These are phyloP conservation scores for Eunapius fragilis DNA, from an alignment of 37 sponge, comb jelly and placozoan species.

Conservation along the genomic window DNA sequence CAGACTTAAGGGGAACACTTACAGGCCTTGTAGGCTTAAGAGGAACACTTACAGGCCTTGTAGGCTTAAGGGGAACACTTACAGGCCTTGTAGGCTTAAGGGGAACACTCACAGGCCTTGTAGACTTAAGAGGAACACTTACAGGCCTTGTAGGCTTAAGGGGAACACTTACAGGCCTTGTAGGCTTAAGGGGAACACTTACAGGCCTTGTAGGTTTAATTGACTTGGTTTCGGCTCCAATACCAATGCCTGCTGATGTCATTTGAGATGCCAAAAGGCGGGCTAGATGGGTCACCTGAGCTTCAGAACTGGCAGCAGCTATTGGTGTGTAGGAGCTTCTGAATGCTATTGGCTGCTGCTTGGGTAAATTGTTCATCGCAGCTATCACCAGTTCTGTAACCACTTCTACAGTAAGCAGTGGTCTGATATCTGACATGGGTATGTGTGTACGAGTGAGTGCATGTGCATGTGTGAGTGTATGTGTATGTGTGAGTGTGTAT, in stretches of 20 bases:
- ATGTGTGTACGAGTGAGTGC: constrained; percentile 6
- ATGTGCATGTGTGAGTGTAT: constrained; percentile 25
- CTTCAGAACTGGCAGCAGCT: constrained; percentile 81
- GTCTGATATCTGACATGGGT: constrained; percentile 45
- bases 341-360: constrained; percentile 70
- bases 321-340: constrained; percentile 86
- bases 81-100: neutral
- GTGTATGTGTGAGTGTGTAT: constrained; percentile 33
- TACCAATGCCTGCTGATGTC: constrained; percentile 76
- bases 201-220: constrained; percentile 14
- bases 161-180: neutral
- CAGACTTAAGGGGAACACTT: no score
- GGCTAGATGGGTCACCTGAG: constrained; percentile 86
- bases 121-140: neutral
- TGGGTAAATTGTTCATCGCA: constrained; percentile 65
- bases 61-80: constrained; percentile 2
- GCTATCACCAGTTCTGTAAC: constrained; percentile 81
- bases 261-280: constrained; percentile 92
- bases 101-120: neutral
- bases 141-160: neutral
- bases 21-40: neutral
- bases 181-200: neutral
- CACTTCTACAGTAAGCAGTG: constrained; percentile 64
- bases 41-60: neutral
- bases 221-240: constrained; percentile 53